Conservation (phyloP, 2,797 vertebrate species). For the Enteromius paludinosus region DNA sequence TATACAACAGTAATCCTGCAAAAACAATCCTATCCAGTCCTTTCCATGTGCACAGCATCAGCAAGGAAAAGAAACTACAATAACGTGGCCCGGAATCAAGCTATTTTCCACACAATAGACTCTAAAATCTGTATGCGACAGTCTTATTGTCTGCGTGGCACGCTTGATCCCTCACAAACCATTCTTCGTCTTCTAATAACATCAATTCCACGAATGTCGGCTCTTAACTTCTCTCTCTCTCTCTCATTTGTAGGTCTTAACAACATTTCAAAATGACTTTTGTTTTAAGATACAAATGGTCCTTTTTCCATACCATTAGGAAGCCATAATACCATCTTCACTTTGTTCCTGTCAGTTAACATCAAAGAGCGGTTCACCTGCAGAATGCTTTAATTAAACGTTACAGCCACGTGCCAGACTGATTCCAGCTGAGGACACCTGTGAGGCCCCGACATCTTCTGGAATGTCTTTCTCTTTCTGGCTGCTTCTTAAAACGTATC, state of each 20-base stretch:
- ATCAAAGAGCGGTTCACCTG: slow-evolving; percentile 31
- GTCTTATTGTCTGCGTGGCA: background rate
- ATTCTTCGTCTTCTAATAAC: slow-evolving; percentile 27
- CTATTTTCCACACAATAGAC: slow-evolving; percentile 50
- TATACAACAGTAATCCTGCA: slow-evolving; percentile 53
- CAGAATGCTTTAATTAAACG: slow-evolving; percentile 55
- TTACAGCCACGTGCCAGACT: background rate
- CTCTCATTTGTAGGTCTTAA: slow-evolving; percentile 22
- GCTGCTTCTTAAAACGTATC: slow-evolving; percentile 38
- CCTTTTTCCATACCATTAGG: slow-evolving; percentile 49
- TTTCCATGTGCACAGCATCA: slow-evolving; percentile 1
- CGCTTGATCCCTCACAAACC: slow-evolving; percentile 14
- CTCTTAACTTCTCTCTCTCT: slow-evolving; percentile 19
- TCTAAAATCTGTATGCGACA: background rate
- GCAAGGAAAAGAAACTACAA: slow-evolving; percentile 3
- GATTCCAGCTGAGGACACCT: slow-evolving; percentile 48
- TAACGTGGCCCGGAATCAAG: slow-evolving; percentile 9
- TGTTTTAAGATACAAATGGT: slow-evolving; percentile 3
- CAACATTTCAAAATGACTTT: slow-evolving; percentile 12
- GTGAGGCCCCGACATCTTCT: slow-evolving; percentile 47
- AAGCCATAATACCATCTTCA: slow-evolving; percentile 6
- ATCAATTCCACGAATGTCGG: slow-evolving; percentile 17
- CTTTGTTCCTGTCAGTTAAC: slow-evolving; percentile 35
- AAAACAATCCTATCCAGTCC: slow-evolving; percentile 40
- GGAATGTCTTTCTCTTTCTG: slow-evolving; percentile 37